Percentiles rank a stretch among this genome's conserved stretches.
Evolutionary conservation across 2,797 vertebrate species (phyloP).

Genomic region (Knipowitschia caucasica): DNA sequence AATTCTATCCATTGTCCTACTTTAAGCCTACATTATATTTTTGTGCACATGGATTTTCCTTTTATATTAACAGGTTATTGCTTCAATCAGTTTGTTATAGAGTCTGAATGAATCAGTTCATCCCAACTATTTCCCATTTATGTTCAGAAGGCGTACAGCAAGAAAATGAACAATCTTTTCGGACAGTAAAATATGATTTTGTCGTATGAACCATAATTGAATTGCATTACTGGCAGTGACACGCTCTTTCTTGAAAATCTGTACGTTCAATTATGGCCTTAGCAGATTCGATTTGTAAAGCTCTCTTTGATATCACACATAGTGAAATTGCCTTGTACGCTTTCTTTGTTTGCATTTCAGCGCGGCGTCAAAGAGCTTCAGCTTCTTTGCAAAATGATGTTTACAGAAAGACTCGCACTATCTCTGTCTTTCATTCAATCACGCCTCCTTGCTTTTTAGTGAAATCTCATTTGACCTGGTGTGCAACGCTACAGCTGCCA

Average conservation of each 20-base stretch:
- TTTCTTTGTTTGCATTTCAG: slow-evolving; percentile 6
- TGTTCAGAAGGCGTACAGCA: no score
- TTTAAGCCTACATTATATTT: no score
- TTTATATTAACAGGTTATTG: no score
- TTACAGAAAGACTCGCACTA: slow-evolving; percentile 13
- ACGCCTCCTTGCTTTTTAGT: slow-evolving; percentile 3
- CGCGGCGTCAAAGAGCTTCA: slow-evolving; percentile 22
- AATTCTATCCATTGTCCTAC: no score
- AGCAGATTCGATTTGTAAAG: background rate
- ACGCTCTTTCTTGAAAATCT: background rate
- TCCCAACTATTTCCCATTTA: no score
- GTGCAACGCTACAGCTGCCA: slow-evolving; percentile 17
- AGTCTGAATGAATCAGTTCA: no score
- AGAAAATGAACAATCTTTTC: no score
- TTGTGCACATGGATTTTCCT: no score
- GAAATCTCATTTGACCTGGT: slow-evolving; percentile 32
- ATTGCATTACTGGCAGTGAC: background rate
- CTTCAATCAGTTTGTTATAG: no score
- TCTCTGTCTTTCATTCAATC: slow-evolving; percentile 12
- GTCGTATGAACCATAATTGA: background rate
- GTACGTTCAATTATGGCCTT: background rate
- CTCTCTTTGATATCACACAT: background rate
- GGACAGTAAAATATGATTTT: no score
- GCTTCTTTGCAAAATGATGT: slow-evolving; percentile 27
- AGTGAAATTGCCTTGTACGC: slow-evolving; percentile 12